Base-by-base conservation (phyloP, 2,888 invertebrate genomes). In the Gastrophysa polygoni region DNA sequence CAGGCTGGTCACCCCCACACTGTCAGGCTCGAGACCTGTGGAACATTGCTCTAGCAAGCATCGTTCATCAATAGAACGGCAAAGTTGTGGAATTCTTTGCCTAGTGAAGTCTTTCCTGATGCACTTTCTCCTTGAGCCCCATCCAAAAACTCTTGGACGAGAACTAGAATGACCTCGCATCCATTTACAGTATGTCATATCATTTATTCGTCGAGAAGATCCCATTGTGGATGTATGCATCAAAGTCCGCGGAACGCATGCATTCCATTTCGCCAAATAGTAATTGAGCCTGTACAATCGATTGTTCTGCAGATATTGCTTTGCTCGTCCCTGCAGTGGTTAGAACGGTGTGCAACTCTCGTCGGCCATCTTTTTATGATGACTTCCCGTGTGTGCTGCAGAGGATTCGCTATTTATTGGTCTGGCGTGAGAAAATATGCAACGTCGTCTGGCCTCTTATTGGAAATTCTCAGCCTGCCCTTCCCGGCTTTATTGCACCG, bases 291-390 rank as follows among this genome's bases (percentile, higher is more conserved):
- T 11, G 59, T 54, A 61, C 64, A 69, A 73, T 73, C 73, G 73
- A 73, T 73, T 73, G 73, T 71, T 71, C 73, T 73, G 73, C 73
- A 71, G 73, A 72, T 73, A 72, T 69, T 70, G 70, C 71, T 55
- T 59, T n/a, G n/a, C 58, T 59, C 68, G 69, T 71, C 73, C 70
- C 73, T 71, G 72, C 73, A 72, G 71, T 71, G 68, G 69, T 69
- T 70, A 59, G 61, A 68, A 67, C 54, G 59, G 57, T 57, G 57
- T 69, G 62, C 63, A 64, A 59, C 62, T 38, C 38, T 38, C 1
- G 64, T 59, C 65, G 66, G 65, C 66, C 67, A 63, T 64, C 65
- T 65, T 68, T 70, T 68, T 70, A 68, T 66, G 65, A 69, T 68
- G 66, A 62, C 63, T 68, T 64, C 66, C 57, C 58, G 48, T 52